Percentiles rank a stretch among this genome's conserved stretches.
Evolutionary conservation across 2,888 invertebrate species (phyloP).

Genomic region (Pycnomerus fuliginosus): DNA sequence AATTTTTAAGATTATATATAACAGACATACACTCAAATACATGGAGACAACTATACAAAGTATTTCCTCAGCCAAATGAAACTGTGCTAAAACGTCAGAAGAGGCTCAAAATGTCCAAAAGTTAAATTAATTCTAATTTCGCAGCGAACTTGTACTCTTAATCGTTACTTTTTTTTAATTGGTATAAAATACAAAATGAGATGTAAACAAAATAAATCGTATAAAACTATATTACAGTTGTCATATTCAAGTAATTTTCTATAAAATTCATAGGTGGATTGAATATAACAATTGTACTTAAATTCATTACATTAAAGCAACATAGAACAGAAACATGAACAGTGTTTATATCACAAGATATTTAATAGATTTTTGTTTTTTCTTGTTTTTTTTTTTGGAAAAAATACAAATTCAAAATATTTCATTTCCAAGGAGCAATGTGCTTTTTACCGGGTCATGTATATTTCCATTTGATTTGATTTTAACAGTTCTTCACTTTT

Average conservation of each 20-base stretch:
- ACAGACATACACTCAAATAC: constrained; percentile 44
- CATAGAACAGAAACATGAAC: constrained; percentile 35
- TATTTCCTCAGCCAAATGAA: constrained; percentile 33
- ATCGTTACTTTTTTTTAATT: constrained; percentile 14
- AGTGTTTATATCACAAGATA: constrained; percentile 41
- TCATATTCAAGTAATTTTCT: constrained; percentile 18
- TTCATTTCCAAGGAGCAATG: constrained; percentile 21
- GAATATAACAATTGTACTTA: constrained; percentile 24
- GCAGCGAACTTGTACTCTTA: constrained; percentile 26
- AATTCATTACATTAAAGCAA: constrained; percentile 31
- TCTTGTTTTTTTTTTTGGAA: constrained; percentile 14
- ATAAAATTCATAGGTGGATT: constrained; percentile 17
- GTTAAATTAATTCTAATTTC: too few species aligned
- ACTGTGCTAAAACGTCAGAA: constrained; percentile 23
- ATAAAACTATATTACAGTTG: constrained; percentile 26
- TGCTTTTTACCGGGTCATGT: constrained; percentile 24
- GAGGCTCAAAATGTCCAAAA: constrained; percentile 7
- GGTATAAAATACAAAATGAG: too few species aligned
- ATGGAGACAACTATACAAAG: constrained; percentile 42
- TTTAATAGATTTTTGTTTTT: constrained; percentile 30
- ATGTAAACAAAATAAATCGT: constrained; percentile 21
- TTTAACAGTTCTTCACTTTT: neutral
- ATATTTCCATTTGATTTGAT: constrained; percentile 29
- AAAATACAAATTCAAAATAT: constrained; percentile 23
- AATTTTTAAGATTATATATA: constrained; percentile 43